A percentile compares a stretch with the other conserved stretches of the same genome.
Evolutionary conservation across 1,140 invertebrate genomes (phyloP).

Genomic region (Bombus sylvicola): DNA sequence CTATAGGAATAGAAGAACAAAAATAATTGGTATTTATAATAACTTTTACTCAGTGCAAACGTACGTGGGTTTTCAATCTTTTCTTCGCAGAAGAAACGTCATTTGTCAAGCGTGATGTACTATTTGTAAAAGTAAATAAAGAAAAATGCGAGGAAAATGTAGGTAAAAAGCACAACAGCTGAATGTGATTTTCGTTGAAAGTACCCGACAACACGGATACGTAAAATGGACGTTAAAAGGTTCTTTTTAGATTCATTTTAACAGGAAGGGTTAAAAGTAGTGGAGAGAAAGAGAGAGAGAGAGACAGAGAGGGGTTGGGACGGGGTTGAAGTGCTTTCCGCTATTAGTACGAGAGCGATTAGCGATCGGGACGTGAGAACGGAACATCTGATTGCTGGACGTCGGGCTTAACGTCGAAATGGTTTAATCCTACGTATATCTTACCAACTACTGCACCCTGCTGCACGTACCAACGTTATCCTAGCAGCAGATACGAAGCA

Average conservation of each 20-base stretch:
- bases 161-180: constrained; percentile 6
- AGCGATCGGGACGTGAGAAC: constrained; percentile 66
- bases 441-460: constrained; percentile 47
- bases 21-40: background rate
- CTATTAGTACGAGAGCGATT: constrained; percentile 67
- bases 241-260: constrained; percentile 63
- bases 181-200: constrained; percentile 42
- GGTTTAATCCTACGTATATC: constrained; percentile 64
- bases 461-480: constrained; percentile 21
- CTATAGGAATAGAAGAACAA: background rate
- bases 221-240: constrained; percentile 42
- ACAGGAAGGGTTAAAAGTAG: constrained; percentile 61
- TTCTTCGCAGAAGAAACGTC: no score
- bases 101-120: background rate
- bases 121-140: constrained; percentile 6
- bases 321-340: constrained; percentile 61
- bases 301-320: background rate
- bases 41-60: background rate
- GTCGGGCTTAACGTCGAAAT: constrained; percentile 65
- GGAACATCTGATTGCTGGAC: constrained; percentile 64
- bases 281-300: background rate
- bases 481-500: background rate
- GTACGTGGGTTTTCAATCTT: background rate
- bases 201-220: constrained; percentile 37
- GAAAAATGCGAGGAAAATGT: constrained; percentile 25